Evolutionary conservation across 2,797 vertebrate species (phyloP), one percentile per base, ranked within the genome.

Genomic region (Clarias platycephalus): DNA sequence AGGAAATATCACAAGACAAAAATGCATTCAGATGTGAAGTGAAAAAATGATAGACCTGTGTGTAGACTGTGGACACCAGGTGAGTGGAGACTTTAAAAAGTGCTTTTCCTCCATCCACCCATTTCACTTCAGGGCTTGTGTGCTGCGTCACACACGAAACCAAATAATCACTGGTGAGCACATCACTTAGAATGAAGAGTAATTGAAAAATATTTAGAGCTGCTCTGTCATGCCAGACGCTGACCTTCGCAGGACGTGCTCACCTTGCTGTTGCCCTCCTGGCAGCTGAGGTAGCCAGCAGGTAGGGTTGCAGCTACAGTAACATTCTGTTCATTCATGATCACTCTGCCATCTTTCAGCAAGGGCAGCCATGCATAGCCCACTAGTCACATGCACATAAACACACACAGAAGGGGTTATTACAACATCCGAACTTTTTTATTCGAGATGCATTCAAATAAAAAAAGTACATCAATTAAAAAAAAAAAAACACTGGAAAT

Each of bases 41-140:
- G 58, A 40, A 62, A 28, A 57, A 18, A 34, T 24, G 3, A 26
- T 34, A 76, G 26, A 99, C 98, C 98, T 98, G 97, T 71, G 97
- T 96, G 91, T 99, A 98, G 44, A 99, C 94, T 1, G 98, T 99
- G 60, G 98, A 99, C 85, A 98, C 97, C 0, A 98, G 95, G 89
- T 99, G 97, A 83, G 97, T 97, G 26, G 96, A 96, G 90, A 98
- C 92, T 91, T 95, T 98, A 88, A 99, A 94, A 55, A 99, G 91
- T 0, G 95, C 91, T 88, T 97, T 99, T 71, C 96, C 97, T 91
- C 97, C 97, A 80, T 99, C 98, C 0, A 99, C 97, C 98, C 98
- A 99, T 90, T 97, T 99, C 53, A 99, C 94, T 93, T 99, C 98
- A 55, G 96, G 94, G 84, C 96, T 95, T 24, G 94, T 95, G 93